Evolutionary conservation across 2,113 vertebrate species (phyloP), one percentile per base, ranked within the genome.

Genomic region (Conger conger): DNA sequence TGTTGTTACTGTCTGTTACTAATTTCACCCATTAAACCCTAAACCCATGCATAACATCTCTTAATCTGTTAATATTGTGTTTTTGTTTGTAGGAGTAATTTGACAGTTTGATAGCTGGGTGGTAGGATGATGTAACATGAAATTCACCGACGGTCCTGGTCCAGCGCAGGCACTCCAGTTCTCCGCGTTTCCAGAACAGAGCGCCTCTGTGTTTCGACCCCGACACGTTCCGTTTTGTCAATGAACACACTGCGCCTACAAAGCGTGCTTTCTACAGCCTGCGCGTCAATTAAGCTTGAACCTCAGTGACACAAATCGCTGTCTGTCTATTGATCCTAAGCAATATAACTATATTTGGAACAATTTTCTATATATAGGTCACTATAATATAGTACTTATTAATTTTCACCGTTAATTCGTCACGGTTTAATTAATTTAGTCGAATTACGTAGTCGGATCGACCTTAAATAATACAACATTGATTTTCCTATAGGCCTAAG

Each of bases 171-270:
- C 57, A 63, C 57, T 53, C 81, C 37, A 30, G 18, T 17, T 77
- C n/a, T 18, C 11, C 38, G 73, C 35, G 42, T 53, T 45, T 20
- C 16, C 40, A 40, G 73, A 78, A 86, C 80, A 86, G 81, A 86
- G 85, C 50, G 76, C 37, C 76, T 73, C 53, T 83, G 85, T 83
- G 15, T 63, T 73, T 18, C 85, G 68, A 83, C 5, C 20, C 38
- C 54, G 38, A 82, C 81, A 73, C 79, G 84, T 82, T 63, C 78
- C 57, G 40, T 82, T 73, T 86, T 83, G 78, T 86, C 77, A 86
- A 80, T 76, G 60, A 35, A 35, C 42, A 53, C 18, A 35, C 27
- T 27, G 53, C 50, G 50, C 57, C 33, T 35, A 84, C 76, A 84
- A 84, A 84, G 83, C 83, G 35, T 2, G 53, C 57, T 60, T 57